Evolutionary conservation across 1,140 invertebrate species (phyloP).

Genomic region (Aphelinus certus): DNA sequence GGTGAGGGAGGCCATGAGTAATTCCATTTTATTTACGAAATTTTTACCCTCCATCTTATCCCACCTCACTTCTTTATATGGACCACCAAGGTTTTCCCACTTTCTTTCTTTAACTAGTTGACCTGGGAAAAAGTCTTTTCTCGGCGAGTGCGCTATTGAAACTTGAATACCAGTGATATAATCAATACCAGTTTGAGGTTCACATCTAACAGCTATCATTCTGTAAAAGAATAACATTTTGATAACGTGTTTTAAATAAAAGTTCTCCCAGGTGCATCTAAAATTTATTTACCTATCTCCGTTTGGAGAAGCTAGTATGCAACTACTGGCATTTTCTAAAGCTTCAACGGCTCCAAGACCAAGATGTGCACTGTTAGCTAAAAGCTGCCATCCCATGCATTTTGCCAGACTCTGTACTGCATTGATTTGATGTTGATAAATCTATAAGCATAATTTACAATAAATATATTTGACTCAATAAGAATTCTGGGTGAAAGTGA

Average conservation of each 20-base stretch:
- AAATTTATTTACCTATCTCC: conserved; percentile 71
- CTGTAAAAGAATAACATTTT: conserved; percentile 58
- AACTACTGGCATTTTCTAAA: conserved; percentile 87
- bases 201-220: conserved; percentile 89
- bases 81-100: conserved; percentile 90
- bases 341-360: conserved; percentile 90
- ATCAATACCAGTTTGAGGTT: conserved; percentile 68
- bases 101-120: conserved; percentile 86
- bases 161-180: conserved; percentile 66
- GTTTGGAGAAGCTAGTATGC: conserved; percentile 86
- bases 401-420: conserved; percentile 88
- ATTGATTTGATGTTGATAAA: conserved; percentile 92
- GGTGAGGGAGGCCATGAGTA: conserved; percentile 91
- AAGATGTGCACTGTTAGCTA: conserved; percentile 86
- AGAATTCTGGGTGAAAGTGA: conserved; percentile 40
- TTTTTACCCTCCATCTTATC: conserved; percentile 98
- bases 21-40: conserved; percentile 96
- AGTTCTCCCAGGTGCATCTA: background rate
- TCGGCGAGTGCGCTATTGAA: conserved; percentile 83
- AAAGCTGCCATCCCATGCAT: conserved; percentile 93
- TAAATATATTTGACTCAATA: background rate
- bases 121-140: conserved; percentile 87
- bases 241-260: background rate
- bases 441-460: conserved; percentile 69
- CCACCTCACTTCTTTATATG: conserved; percentile 90